Evolutionary conservation across 2,888 invertebrate species (phyloP).

Genomic region (Pseudococcus longispinus): DNA sequence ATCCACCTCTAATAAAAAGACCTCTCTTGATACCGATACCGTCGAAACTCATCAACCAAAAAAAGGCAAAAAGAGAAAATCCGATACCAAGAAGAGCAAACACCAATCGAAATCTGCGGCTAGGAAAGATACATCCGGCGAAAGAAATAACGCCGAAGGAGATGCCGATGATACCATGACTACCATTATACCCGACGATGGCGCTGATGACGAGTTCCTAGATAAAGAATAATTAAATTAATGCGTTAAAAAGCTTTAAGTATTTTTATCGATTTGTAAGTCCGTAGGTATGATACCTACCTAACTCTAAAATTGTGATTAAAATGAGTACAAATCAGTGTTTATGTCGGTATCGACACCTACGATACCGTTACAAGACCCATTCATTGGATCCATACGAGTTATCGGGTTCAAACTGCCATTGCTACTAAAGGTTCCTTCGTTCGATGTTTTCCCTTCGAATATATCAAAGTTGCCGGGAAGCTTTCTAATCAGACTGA

Average conservation of each 20-base stretch:
- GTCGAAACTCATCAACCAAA: neutral
- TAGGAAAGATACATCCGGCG: neutral
- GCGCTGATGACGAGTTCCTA: conserved; percentile 45
- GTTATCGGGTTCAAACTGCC: neutral
- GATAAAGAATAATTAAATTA: conserved; percentile 50
- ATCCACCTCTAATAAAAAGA: neutral
- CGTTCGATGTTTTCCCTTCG: neutral
- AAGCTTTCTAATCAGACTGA: neutral
- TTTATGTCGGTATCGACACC: neutral
- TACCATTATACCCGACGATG: conserved; percentile 9
- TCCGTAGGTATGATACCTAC: neutral
- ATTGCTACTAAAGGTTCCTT: neutral
- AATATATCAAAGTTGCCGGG: neutral
- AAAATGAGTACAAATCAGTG: conserved; percentile 49
- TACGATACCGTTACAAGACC: neutral
- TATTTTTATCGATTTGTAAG: conserved; percentile 35
- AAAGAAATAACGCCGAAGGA: neutral
- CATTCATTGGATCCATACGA: neutral
- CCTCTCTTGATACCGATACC: neutral
- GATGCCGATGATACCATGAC: conserved; percentile 25
- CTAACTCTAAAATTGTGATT: neutral
- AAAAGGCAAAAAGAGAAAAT: conserved; percentile 1
- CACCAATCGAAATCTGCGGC: neutral
- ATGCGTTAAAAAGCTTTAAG: conserved; percentile 49
- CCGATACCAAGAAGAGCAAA: neutral